These are phyloP conservation scores for Rhodinocichla rosea DNA, from an alignment of 2,113 vertebrate genomes.

Conservation along the genomic window DNA sequence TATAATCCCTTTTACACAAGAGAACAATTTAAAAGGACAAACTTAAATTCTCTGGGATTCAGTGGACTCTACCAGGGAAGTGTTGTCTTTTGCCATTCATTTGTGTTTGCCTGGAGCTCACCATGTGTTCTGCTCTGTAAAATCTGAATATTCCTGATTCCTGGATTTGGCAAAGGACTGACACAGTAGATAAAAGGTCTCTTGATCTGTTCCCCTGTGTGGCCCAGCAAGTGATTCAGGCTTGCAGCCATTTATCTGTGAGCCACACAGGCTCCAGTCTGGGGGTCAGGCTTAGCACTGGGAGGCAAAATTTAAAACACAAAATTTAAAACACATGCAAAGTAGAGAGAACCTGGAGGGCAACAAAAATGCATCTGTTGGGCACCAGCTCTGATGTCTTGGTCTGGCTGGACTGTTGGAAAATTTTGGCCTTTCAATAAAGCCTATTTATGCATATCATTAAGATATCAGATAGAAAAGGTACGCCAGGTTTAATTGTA, in stretches of 20 bases:
- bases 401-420: not conserved
- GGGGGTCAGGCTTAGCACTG: not conserved
- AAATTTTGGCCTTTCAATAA: not conserved
- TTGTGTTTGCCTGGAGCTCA: not conserved
- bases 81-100: not conserved
- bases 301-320: not conserved
- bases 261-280: not conserved
- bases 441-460: not conserved
- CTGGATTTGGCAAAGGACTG: not conserved
- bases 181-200: not conserved
- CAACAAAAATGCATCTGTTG: not conserved
- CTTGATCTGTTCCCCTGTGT: not conserved
- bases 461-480: not conserved
- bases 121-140: not conserved
- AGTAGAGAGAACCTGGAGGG: not conserved
- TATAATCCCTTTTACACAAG: conserved; percentile 35
- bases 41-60: conserved; percentile 6
- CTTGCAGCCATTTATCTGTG: not conserved
- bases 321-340: no score
- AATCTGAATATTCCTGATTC: not conserved
- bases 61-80: not conserved
- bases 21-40: conserved; percentile 15
- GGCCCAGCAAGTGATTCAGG: not conserved
- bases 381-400: rapidly evolving
- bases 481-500: not conserved